Conservation (phyloP, 2,797 vertebrate species). For the Sebastes matsubarae region DNA sequence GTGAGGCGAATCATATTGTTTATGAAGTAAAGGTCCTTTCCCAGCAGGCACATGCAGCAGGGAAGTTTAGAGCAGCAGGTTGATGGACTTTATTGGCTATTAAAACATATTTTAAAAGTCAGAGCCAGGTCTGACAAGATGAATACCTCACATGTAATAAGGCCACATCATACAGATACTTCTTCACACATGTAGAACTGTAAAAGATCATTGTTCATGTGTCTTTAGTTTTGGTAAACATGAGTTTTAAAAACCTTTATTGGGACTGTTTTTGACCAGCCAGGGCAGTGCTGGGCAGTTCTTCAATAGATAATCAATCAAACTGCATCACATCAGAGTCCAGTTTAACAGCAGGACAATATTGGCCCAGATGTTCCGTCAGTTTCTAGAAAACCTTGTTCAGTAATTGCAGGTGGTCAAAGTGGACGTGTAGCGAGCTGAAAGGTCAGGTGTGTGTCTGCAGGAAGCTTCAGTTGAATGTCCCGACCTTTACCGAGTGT, state of each 20-base stretch:
- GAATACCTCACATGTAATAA: too few relatives aligned
- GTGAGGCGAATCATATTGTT: background rate
- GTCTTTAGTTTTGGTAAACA: too few relatives aligned
- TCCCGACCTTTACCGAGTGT: constrained; percentile 57
- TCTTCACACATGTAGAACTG: too few relatives aligned
- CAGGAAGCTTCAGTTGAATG: constrained; percentile 13
- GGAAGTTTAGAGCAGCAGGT: background rate
- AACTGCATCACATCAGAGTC: background rate
- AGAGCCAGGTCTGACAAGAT: too few relatives aligned
- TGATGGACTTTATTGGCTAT: background rate
- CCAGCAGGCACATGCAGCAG: background rate
- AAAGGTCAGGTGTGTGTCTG: constrained; percentile 47
- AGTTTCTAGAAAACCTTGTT: constrained; percentile 1
- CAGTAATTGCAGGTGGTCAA: constrained; percentile 7
- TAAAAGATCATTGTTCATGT: too few relatives aligned
- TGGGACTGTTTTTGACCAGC: too few relatives aligned
- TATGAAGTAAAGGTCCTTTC: background rate
- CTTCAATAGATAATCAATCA: background rate
- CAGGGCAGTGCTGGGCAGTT: too few relatives aligned
- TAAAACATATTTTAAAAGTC: too few relatives aligned
- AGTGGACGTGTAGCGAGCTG: background rate
- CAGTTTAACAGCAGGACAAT: background rate
- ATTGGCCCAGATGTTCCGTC: background rate
- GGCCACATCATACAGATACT: too few relatives aligned
- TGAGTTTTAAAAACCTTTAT: too few relatives aligned